Evolutionary conservation across 2,888 invertebrate genomes (phyloP).

Genomic region (Pyrgus malvae): DNA sequence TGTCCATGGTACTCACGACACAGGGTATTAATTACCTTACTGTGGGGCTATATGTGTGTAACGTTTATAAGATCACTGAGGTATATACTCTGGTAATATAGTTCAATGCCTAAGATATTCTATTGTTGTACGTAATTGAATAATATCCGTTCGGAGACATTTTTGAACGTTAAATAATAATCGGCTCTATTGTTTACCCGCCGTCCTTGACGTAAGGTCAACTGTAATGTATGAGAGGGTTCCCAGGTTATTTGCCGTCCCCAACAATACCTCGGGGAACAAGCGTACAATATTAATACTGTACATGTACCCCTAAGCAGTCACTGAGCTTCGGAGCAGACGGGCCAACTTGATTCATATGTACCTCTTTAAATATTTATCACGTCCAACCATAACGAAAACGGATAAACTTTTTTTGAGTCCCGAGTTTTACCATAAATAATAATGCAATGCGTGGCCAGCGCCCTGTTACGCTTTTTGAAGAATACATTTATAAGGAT

Average conservation of each 20-base stretch:
- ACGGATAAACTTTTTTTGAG: constrained; percentile 19
- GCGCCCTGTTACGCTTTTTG: background rate
- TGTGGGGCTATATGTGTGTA: no score
- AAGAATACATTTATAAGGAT: background rate
- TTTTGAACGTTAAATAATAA: constrained; percentile 21
- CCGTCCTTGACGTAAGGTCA: constrained; percentile 13
- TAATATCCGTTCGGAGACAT: constrained; percentile 12
- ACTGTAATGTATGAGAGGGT: background rate
- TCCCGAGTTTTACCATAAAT: constrained; percentile 14
- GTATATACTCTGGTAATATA: no score
- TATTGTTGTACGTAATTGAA: constrained; percentile 11
- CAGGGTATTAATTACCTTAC: no score
- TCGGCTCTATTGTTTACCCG: constrained; percentile 8
- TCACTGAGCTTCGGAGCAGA: constrained; percentile 48
- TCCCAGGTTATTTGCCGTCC: background rate
- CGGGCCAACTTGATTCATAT: constrained; percentile 57
- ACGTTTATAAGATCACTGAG: no score
- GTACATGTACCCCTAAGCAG: constrained; percentile 37
- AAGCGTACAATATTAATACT: constrained; percentile 36
- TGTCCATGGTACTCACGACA: no score
- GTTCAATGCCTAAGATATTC: background rate
- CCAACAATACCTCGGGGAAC: constrained; percentile 4
- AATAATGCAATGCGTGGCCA: constrained; percentile 12
- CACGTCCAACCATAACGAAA: constrained; percentile 33
- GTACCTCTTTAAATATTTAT: constrained; percentile 55